Conservation (phyloP, 2,797 vertebrate species). For the Gambelia wislizenii region DNA sequence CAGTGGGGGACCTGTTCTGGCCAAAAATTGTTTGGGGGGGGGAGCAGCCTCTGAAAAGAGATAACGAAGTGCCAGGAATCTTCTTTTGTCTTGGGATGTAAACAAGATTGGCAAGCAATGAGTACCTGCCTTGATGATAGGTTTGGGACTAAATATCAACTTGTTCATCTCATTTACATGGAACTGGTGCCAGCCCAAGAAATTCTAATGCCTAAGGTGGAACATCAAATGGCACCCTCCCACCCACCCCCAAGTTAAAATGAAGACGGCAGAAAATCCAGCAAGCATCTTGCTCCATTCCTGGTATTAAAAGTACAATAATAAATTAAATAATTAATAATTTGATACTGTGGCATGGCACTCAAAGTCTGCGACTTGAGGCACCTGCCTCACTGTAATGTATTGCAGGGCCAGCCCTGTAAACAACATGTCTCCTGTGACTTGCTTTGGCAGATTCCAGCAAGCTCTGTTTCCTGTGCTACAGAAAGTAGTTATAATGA, state of each 20-base stretch:
- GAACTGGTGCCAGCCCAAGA: background rate
- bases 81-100: background rate
- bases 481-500: constrained; percentile 13
- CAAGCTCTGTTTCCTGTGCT: constrained; percentile 19
- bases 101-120: constrained; percentile 25
- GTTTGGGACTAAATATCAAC: constrained; percentile 41
- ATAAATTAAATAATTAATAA: background rate
- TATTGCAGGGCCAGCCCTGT: background rate
- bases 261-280: background rate
- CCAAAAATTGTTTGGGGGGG: too few relatives aligned
- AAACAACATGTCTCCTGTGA: constrained; percentile 21
- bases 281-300: background rate
- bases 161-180: constrained; percentile 32
- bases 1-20: background rate
- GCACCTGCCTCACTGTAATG: background rate
- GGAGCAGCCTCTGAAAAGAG: background rate
- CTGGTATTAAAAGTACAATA: background rate
- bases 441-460: constrained; percentile 46
- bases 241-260: background rate
- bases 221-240: background rate
- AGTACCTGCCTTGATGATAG: constrained; percentile 35
- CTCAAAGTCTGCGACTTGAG: background rate
- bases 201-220: background rate
- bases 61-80: background rate
- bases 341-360: background rate